Evolutionary conservation across 2,888 invertebrate genomes (phyloP), one percentile per base, ranked within the genome.

Genomic region (Ditylenchus weischeri): DNA sequence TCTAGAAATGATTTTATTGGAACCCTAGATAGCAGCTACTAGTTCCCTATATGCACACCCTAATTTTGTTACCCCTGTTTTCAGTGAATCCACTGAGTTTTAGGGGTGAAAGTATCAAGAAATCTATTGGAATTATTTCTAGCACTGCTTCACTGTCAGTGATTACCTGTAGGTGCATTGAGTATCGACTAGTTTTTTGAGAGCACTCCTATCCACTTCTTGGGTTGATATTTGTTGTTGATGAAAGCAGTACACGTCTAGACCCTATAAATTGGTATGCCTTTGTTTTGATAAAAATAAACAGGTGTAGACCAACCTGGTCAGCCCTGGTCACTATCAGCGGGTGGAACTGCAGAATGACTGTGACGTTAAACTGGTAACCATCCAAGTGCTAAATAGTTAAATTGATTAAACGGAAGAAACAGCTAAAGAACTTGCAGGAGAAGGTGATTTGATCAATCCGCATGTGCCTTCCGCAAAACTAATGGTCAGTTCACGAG

Each of bases 321-420:
- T 81, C 81, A 18, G 78, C 77, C 60, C 78, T 59, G 0, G 80
- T 81, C 67, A 80, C 75, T 58, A 81, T 77, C n/a, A 80, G 64
- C 10, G 80, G 81, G 66, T 80, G 80, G 70, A 81, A 81, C 66
- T 81, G 81, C 2, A 81, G 75, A 57, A 80, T 78, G 10, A 80
- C 76, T 19, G 79, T 76, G 43, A 77, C 70, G 69, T 79, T 79
- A 72, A 76, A 80, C 29, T 71, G 57, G 65, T 77, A 80, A 21
- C 81, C 81, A 49, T 73, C 73, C 0, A 73, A 72, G 19, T 74
- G 72, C 79, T 79, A 64, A 54, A 74, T 5, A 6, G 10, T 57
- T 6, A 18, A 54, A 54, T 10, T 54, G 7, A 54, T 23, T 7
- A 54, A 54, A 54, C 3, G 54, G n/a, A 54, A 54, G 11, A 43